Percentiles rank a stretch among this genome's conserved stretches.
Evolutionary conservation across 2,113 vertebrate genomes (phyloP).

Genomic region (cat (Felis catus)): F.catus_Fca126_mat1.0 CM031411.1:8269001-8269500

Average conservation of each 20-base stretch:
- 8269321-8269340: background rate
- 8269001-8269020: background rate
- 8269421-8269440: background rate
- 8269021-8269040: background rate
- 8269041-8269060: background rate
- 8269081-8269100: background rate
- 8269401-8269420: background rate
- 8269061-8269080: background rate
- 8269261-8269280: background rate
- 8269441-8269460: slow-evolving; percentile 29
- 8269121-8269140: background rate
- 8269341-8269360: background rate
- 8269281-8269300: background rate
- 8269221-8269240: background rate
- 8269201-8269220: background rate
- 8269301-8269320: background rate
- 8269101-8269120: background rate
- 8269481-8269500: background rate
- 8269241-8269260: background rate
- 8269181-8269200: background rate
- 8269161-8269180: background rate
- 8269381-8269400: background rate
- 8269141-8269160: background rate
- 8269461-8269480: background rate
- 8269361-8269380: background rate